Evolutionary conservation across 2,797 vertebrate genomes (phyloP).

Genomic region (Valencia hispanica): DNA sequence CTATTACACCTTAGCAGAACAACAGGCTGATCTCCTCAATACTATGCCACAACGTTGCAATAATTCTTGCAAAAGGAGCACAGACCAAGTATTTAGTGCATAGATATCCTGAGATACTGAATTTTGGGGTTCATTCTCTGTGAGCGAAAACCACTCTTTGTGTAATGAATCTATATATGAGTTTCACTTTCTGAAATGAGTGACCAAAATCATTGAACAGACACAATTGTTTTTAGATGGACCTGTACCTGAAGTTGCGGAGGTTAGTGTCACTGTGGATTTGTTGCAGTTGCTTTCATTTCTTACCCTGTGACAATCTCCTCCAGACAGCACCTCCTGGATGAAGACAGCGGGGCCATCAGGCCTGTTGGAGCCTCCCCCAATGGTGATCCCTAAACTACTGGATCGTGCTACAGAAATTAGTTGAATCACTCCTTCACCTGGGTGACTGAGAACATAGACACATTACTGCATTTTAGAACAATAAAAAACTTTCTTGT

Average conservation of each 20-base stretch:
- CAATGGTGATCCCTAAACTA: conserved; percentile 84
- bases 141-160: no score
- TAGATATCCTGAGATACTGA: no score
- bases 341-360: conserved; percentile 90
- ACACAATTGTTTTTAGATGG: no score
- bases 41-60: no score
- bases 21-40: no score
- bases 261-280: not conserved
- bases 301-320: conserved; percentile 88
- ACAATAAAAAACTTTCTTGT: not conserved
- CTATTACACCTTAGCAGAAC: no score
- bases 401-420: conserved; percentile 83
- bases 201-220: not conserved
- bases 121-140: no score
- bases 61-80: no score
- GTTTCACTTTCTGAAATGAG: not conserved
- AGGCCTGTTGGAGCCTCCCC: conserved; percentile 87
- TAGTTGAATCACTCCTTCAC: conserved; percentile 89
- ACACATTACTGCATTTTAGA: not conserved
- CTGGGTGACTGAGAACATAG: conserved; percentile 75
- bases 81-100: no score
- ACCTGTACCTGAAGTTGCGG: not conserved
- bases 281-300: not conserved
- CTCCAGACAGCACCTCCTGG: conserved; percentile 88
- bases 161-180: not conserved